Conservation (phyloP, 2,797 vertebrate species). For the Ptychobarbus kaznakovi region DNA sequence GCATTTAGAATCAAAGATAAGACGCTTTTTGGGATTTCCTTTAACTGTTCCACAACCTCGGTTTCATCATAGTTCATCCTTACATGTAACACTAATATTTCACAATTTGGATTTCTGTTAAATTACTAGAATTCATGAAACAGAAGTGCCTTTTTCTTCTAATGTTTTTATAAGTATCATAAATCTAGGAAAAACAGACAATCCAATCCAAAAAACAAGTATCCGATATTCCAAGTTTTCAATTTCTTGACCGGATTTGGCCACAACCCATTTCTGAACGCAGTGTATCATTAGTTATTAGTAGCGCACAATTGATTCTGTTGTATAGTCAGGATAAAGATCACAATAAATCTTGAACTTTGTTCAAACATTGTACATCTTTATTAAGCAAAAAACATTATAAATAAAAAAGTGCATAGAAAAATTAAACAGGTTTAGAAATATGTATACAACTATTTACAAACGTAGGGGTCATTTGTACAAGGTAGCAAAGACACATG, state of each 20-base stretch:
- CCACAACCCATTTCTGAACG: background rate
- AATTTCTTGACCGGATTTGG: background rate
- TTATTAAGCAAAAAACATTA: conserved; percentile 92
- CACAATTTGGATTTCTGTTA: too few relatives aligned
- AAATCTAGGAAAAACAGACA: conserved; percentile 4
- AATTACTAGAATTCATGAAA: background rate
- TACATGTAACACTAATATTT: too few relatives aligned
- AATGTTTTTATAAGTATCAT: background rate
- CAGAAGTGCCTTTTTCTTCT: background rate
- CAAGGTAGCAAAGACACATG: conserved; percentile 84
- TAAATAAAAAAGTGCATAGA: conserved; percentile 99
- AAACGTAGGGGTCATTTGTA: conserved; percentile 85
- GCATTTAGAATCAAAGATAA: background rate
- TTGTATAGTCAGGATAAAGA: background rate
- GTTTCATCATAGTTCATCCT: too few relatives aligned
- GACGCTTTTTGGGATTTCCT: too few relatives aligned
- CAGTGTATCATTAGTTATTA: background rate
- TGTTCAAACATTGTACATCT: conserved; percentile 87
- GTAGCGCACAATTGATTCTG: background rate
- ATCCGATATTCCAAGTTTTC: background rate
- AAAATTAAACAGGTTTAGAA: conserved; percentile 98
- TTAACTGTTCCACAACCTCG: too few relatives aligned
- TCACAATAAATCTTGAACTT: conserved; percentile 16
- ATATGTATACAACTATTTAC: conserved; percentile 98
- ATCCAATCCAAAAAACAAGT: too few relatives aligned